Percentiles rank a stretch among this genome's conserved stretches.
phyloP scores from a whole-genome alignment of 2,888 invertebrate species.

The Tinea semifulvella region DNA sequence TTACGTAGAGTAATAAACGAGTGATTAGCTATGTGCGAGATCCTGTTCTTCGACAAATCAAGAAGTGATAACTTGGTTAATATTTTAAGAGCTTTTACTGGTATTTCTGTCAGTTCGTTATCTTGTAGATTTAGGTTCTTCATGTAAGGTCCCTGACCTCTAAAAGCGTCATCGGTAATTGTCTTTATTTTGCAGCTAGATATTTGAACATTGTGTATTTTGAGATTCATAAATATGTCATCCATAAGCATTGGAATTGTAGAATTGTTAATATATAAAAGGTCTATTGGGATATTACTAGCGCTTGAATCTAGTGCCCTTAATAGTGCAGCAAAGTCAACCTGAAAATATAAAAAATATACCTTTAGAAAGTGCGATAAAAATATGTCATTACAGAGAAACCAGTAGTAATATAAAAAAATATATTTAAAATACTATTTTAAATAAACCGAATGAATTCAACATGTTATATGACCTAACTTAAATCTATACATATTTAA shows the following conservation, averaged over 20 bases:
- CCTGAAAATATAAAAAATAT: constrained; percentile 44
- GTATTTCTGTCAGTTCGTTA: constrained; percentile 81
- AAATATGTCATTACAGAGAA: background rate
- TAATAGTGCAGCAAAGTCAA: constrained; percentile 80
- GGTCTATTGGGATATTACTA: constrained; percentile 74
- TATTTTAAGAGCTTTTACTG: constrained; percentile 74
- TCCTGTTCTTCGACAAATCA: constrained; percentile 85
- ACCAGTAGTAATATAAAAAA: background rate
- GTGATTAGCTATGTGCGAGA: constrained; percentile 74
- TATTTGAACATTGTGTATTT: constrained; percentile 83
- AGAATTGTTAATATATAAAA: constrained; percentile 90
- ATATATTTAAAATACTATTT: background rate
- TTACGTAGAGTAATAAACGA: constrained; percentile 78
- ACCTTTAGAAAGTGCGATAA: background rate
- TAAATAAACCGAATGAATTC: too few species aligned
- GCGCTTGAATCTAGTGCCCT: constrained; percentile 76
- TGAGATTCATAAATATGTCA: constrained; percentile 73
- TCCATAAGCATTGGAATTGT: constrained; percentile 75
- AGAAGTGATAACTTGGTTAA: constrained; percentile 78
- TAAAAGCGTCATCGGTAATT: constrained; percentile 79
- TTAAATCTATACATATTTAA: too few species aligned
- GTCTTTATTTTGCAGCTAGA: constrained; percentile 81
- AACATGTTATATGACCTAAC: too few species aligned
- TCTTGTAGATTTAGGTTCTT: constrained; percentile 88
- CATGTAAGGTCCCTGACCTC: constrained; percentile 81